phyloP scores from a whole-genome alignment of 2,797 vertebrate genomes.

The Anas bahamensis region DNA sequence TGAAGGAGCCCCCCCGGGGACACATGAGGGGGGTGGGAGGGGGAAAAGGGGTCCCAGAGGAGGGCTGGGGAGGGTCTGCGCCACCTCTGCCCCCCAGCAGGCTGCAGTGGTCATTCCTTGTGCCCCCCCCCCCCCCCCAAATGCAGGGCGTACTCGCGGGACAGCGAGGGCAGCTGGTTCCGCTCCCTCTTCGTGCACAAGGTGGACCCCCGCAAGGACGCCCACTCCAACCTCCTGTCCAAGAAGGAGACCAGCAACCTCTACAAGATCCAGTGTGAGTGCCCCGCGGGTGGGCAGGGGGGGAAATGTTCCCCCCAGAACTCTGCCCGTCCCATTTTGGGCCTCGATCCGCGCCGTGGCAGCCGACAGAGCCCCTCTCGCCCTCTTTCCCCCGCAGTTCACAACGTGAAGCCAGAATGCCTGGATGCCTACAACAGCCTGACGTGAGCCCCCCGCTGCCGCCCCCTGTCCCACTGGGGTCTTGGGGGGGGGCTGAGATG shows the following conservation, averaged over 20 bases:
- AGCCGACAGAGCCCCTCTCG: neutral
- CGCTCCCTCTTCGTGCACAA: conserved; percentile 93
- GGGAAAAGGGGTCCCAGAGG: neutral
- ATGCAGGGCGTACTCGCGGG: conserved; percentile 78
- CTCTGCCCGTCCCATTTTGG: neutral
- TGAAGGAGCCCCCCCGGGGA: too few species aligned
- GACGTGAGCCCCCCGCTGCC: conserved; percentile 81
- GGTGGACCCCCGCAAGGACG: conserved; percentile 93
- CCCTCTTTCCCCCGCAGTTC: conserved; percentile 81
- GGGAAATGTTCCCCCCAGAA: neutral
- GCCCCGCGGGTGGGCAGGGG: fast-evolving
- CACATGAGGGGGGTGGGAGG: too few species aligned
- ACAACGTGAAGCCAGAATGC: conserved; percentile 93
- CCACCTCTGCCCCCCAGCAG: neutral
- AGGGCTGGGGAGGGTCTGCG: neutral
- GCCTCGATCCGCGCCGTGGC: neutral
- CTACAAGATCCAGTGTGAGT: conserved; percentile 97
- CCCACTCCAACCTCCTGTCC: conserved; percentile 96
- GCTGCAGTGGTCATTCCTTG: neutral
- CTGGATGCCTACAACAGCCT: conserved; percentile 91
- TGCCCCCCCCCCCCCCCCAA: too few species aligned
- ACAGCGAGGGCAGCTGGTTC: conserved; percentile 91
- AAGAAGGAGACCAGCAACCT: conserved; percentile 96
- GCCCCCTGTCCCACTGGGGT: fast-evolving
- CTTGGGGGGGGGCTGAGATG: neutral